Percentiles rank a stretch among this genome's conserved stretches.
Conservation (phyloP, 1,140 invertebrate genomes). For the Rhopalosiphum maidis region DNA sequence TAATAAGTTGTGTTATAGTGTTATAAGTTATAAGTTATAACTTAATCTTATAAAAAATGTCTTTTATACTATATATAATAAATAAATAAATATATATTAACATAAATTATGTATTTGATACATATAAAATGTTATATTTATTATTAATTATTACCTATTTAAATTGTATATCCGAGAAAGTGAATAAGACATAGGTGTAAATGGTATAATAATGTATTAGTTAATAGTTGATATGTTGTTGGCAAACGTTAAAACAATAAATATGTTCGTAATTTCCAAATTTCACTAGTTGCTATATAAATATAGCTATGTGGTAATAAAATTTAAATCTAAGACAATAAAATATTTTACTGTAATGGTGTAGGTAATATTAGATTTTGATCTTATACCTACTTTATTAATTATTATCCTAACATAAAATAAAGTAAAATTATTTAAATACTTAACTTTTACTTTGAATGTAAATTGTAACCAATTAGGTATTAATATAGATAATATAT, state of each 20-base stretch:
- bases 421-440: not conserved
- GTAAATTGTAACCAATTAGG: not conserved
- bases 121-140: not conserved
- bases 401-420: not conserved
- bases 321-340: not conserved
- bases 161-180: not conserved
- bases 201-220: not conserved
- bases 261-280: not conserved
- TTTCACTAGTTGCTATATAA: not conserved
- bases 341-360: not conserved
- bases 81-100: not conserved
- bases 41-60: not conserved
- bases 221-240: not conserved
- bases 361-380: not conserved
- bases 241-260: not conserved
- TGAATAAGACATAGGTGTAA: not conserved
- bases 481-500: not conserved
- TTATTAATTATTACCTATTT: not conserved
- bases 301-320: not conserved
- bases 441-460: not conserved
- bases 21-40: too few species aligned
- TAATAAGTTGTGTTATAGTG: too few species aligned
- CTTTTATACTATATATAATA: not conserved
- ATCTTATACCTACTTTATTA: not conserved
- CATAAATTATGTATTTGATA: not conserved